phyloP scores from a whole-genome alignment of 2,888 invertebrate genomes.

The Acleris emargana region DNA sequence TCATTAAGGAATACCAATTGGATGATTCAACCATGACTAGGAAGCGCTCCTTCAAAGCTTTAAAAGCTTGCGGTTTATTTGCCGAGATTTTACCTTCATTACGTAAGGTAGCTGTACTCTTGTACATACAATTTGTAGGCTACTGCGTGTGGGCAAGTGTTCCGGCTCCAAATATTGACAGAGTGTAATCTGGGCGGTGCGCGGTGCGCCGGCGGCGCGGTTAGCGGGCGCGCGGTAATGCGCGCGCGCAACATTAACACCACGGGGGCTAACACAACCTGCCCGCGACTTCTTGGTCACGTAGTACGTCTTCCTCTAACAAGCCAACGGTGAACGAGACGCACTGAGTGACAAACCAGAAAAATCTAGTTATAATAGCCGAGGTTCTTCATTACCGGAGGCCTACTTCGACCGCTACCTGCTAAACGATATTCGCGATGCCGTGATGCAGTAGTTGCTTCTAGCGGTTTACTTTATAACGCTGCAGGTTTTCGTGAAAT shows the following conservation, averaged over 20 bases:
- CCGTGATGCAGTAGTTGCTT: slow-evolving; percentile 36
- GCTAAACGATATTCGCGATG: slow-evolving; percentile 74
- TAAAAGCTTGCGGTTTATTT: slow-evolving; percentile 30
- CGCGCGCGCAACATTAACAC: slow-evolving; percentile 64
- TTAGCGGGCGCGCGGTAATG: slow-evolving; percentile 76
- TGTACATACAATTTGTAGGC: slow-evolving; percentile 32
- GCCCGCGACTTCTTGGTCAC: too few relatives aligned
- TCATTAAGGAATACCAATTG: slow-evolving; percentile 10
- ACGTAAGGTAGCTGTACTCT: slow-evolving; percentile 28
- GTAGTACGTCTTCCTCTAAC: too few relatives aligned
- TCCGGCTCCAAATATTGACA: slow-evolving; percentile 74
- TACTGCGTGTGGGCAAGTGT: slow-evolving; percentile 42
- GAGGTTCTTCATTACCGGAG: slow-evolving; percentile 71
- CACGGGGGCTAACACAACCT: slow-evolving; percentile 28
- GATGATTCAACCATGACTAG: slow-evolving; percentile 16
- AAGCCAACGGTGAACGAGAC: too few relatives aligned
- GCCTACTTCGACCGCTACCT: slow-evolving; percentile 57
- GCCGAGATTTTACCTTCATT: slow-evolving; percentile 34
- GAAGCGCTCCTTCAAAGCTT: slow-evolving; percentile 16
- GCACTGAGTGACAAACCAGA: too few relatives aligned
- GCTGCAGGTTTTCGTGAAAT: too few relatives aligned
- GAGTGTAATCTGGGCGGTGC: slow-evolving; percentile 73
- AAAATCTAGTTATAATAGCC: slow-evolving; percentile 10
- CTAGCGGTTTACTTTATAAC: slow-evolving; percentile 2
- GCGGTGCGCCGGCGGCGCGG: slow-evolving; percentile 57